Base-by-base conservation (phyloP, 1,140 invertebrate genomes). In the Lepidostoma basale region DNA sequence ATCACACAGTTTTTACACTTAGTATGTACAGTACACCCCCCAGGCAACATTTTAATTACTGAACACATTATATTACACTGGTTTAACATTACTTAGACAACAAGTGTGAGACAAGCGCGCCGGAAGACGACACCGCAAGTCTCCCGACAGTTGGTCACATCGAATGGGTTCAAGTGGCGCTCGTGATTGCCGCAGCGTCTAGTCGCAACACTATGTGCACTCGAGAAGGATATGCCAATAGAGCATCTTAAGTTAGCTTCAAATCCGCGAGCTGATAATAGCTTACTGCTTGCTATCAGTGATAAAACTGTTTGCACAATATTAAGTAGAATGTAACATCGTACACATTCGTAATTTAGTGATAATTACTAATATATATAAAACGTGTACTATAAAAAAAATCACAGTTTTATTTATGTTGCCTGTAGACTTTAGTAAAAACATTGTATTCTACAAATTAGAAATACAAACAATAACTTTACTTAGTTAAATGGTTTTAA, bases 41-140 rank as follows among this genome's bases (percentile, higher is more conserved):
- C 4, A 36, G n/a, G n/a, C 20, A 42, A n/a, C 22, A 47, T 62
- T 62, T 62, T 47, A 26, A 47, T 60, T 62, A 62, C n/a, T 62
- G 59, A 62, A 62, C 59, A 62, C 59, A 62, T 62, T 47, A 62
- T 62, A 62, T 47, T 62, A 62, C 59, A 62, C 59, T 62, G 59
- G 59, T 62, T 62, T 30, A 62, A 62, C 28, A 56, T 56, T n/a
- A 33, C 30, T 18, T 25, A 12, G 16, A 33, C 52, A 36, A 56
- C 16, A 33, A 56, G 36, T 56, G 52, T 56, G 36, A 36, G 20
- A 56, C 26, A 36, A 20, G 52, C 52, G 20, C 26, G 30, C 16
- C 52, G 30, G 52, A 56, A 56, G 52, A 56, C n/a, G n/a, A n/a
- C n/a, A n/a, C n/a, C n/a, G n/a, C n/a, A 49, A 49, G 12, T 36